Evolutionary conservation across 2,797 vertebrate genomes (phyloP), one percentile per base, ranked within the genome.

Genomic region (Notolabrus celidotus): DNA sequence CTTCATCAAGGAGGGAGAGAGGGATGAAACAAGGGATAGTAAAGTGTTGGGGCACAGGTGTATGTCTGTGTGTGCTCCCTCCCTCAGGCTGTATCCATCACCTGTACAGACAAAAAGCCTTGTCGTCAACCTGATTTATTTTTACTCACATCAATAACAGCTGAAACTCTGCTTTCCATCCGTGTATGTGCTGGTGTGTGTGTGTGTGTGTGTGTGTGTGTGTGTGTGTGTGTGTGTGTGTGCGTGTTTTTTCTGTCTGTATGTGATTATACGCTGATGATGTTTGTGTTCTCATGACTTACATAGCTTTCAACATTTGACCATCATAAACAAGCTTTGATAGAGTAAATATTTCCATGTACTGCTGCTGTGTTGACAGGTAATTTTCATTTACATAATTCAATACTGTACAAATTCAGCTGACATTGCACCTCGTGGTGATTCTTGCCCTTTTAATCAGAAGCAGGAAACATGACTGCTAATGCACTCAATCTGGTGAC

Each of bases 31-130:
- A 19, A 54, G 57, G 71, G 51, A 74, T 22, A 33, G 51, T 5
- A 29, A 54, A n/a, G 59, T 52, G 60, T 15, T 58, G 15, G 31
- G 11, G 7, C 23, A n/a, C 16, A 15, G 4, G 71, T 47, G 29
- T 64, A 31, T 57, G 61, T 66, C 55, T 68, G 52, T 51, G 49
- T 64, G 57, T 19, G 3, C 4, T 14, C 23, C 71, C 20, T 71
- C 36, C 83, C 82, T 56, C 42, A 49, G 55, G 87, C 74, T 83
- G 62, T 79, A 85, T 91, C 70, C 71, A 80, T 90, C 88, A 85
- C 73, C 71, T 65, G 57, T 22, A 41, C 46, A 68, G 53, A 68
- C 47, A 68, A 82, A 79, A 61, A 74, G 41, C 59, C 74, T 16
- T 25, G 12, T 72, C 20, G 67, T 90, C 75, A 78, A 77, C 62